phyloP scores from a whole-genome alignment of 92 coral and sea anemone species.

The Umimayanthus chanpuru region DNA sequence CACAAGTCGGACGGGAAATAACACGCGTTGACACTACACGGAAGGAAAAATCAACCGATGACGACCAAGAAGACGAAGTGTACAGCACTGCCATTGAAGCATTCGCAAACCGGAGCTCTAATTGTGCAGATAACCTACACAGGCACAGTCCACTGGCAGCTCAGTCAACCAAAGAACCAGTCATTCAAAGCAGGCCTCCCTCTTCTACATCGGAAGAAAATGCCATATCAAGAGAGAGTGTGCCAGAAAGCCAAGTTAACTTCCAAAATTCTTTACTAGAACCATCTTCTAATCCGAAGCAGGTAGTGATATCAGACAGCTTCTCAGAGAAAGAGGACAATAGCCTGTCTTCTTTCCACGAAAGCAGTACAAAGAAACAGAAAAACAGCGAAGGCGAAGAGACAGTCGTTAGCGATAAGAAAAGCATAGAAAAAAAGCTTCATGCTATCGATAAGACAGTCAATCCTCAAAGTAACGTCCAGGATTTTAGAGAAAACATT shows the following conservation, averaged over 20 bases:
- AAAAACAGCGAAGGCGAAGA: not conserved
- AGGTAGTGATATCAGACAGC: not conserved
- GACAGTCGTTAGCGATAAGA: not conserved
- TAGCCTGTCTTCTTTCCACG: not conserved
- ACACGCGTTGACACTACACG: not conserved
- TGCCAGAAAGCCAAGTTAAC: not conserved
- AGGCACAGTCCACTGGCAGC: not conserved
- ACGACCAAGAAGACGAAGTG: not conserved
- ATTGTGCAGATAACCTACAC: no score
- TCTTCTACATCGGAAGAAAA: not conserved
- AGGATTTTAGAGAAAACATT: not conserved
- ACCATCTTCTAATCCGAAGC: not conserved
- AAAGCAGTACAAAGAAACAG: not conserved
- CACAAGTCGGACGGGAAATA: slow-evolving; percentile 19
- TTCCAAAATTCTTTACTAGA: not conserved
- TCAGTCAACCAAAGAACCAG: not conserved
- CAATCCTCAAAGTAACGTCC: not conserved
- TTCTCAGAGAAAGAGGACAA: not conserved
- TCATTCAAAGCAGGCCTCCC: not conserved
- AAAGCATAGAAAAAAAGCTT: no score
- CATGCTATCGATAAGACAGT: not conserved
- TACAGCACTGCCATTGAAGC: slow-evolving; percentile 5
- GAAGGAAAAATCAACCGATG: not conserved
- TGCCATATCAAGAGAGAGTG: not conserved
- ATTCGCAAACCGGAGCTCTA: not conserved